phyloP scores from a whole-genome alignment of 2,113 vertebrate species.

The Heterocephalus glaber region DNA sequence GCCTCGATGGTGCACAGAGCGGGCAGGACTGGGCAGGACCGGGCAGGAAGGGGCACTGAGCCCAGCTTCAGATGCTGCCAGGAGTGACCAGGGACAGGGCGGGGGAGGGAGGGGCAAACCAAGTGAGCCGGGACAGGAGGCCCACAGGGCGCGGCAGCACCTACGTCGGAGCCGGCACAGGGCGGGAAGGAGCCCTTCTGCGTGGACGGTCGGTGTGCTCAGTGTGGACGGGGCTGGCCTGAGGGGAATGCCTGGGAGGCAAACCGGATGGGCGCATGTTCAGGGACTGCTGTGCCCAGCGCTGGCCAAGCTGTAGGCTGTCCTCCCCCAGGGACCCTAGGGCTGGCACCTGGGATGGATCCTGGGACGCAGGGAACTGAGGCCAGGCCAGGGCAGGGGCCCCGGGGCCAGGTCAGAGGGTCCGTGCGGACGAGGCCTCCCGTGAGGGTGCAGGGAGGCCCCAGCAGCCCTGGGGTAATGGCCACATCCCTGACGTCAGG shows the following conservation, averaged over 20 bases:
- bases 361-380: neutral
- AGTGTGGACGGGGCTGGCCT: neutral
- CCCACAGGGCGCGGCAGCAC: neutral
- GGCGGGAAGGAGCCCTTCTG: neutral
- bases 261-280: too few species aligned
- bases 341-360: neutral
- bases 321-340: neutral
- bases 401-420: neutral
- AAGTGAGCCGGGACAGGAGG: neutral
- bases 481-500: neutral
- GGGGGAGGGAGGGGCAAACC: too few species aligned
- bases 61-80: neutral
- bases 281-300: neutral
- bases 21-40: accelerated
- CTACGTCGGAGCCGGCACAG: neutral
- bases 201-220: neutral
- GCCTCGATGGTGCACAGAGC: too few species aligned
- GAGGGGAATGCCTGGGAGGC: accelerated
- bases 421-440: neutral
- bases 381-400: neutral
- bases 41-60: neutral
- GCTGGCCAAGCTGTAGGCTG: neutral
- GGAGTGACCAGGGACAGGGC: neutral
- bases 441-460: neutral
- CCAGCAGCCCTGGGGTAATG: neutral